phyloP scores from a whole-genome alignment of 1,140 invertebrate genomes.

The Tetragnatha versicolor region DNA sequence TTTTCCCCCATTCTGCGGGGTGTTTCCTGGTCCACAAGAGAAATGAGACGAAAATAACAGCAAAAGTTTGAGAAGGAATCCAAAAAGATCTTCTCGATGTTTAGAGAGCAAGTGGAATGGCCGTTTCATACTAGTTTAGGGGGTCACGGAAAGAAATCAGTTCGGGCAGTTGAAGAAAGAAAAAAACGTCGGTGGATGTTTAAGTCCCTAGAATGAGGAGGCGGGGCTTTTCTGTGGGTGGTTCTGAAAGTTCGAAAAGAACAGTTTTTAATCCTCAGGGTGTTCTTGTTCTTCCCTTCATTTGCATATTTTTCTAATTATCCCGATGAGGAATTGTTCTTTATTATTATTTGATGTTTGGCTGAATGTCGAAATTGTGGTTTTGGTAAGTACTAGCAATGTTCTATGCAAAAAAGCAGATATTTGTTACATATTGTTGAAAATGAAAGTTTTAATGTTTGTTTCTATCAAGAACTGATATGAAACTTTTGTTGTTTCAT shows the following conservation, averaged over 20 bases:
- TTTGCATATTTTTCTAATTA: too few relatives aligned
- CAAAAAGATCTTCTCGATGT: neutral
- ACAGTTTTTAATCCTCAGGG: too few relatives aligned
- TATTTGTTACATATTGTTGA: too few relatives aligned
- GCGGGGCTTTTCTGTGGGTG: neutral
- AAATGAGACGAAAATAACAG: constrained; percentile 6
- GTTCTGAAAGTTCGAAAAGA: neutral
- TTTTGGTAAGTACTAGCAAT: too few relatives aligned
- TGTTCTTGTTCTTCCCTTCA: too few relatives aligned
- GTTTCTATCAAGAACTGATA: too few relatives aligned
- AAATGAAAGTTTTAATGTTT: too few relatives aligned
- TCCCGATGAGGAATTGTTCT: too few relatives aligned
- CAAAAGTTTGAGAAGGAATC: neutral
- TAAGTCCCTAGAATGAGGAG: neutral
- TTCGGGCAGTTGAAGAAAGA: neutral
- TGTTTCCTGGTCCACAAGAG: neutral
- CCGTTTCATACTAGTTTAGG: constrained; percentile 2
- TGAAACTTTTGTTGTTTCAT: too few relatives aligned
- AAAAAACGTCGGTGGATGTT: neutral
- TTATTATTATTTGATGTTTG: too few relatives aligned
- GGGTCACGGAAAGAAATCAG: neutral
- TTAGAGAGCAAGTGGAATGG: constrained; percentile 11
- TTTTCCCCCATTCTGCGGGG: neutral
- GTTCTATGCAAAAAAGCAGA: too few relatives aligned
- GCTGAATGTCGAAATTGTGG: too few relatives aligned